Percentiles rank a stretch among this genome's conserved stretches.
phyloP scores from a whole-genome alignment of 2,113 vertebrate species.

The Saccopteryx bilineata region DNA sequence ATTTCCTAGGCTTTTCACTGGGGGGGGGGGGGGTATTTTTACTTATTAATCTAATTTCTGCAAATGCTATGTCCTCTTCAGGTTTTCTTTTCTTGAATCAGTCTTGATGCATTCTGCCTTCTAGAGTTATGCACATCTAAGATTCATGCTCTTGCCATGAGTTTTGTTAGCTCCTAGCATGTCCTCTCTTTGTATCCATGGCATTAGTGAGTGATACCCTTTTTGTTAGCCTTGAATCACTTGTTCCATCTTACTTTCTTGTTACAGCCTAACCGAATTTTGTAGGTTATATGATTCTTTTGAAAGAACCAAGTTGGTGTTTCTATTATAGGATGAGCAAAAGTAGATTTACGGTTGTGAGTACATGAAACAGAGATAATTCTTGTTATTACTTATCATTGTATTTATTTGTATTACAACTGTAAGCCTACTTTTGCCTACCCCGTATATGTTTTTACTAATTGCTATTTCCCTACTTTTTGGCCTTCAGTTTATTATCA shows the following conservation, averaged over 20 bases:
- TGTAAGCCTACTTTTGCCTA: not conserved
- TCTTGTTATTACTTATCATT: too few relatives aligned
- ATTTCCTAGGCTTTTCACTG: not conserved
- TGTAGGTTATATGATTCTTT: not conserved
- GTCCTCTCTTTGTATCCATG: not conserved
- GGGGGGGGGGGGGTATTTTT: not conserved
- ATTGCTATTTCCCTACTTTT: not conserved
- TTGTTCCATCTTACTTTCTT: not conserved
- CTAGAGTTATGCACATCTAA: not conserved
- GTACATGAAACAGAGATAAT: too few relatives aligned
- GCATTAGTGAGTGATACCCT: not conserved
- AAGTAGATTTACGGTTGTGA: not conserved
- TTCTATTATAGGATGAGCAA: not conserved
- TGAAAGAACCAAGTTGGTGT: conserved; percentile 8
- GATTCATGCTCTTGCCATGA: not conserved
- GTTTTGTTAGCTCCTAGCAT: not conserved
- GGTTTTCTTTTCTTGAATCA: not conserved
- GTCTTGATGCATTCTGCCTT: not conserved
- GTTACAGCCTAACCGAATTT: not conserved
- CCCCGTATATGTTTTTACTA: not conserved
- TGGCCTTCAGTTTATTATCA: not conserved
- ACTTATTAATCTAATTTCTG: not conserved
- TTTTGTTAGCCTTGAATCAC: not conserved
- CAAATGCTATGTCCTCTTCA: not conserved
- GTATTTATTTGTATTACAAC: not conserved